These are phyloP conservation scores for Opisthocomus hoazin DNA, from an alignment of 2,113 vertebrate genomes.

Conservation along the genomic window DNA sequence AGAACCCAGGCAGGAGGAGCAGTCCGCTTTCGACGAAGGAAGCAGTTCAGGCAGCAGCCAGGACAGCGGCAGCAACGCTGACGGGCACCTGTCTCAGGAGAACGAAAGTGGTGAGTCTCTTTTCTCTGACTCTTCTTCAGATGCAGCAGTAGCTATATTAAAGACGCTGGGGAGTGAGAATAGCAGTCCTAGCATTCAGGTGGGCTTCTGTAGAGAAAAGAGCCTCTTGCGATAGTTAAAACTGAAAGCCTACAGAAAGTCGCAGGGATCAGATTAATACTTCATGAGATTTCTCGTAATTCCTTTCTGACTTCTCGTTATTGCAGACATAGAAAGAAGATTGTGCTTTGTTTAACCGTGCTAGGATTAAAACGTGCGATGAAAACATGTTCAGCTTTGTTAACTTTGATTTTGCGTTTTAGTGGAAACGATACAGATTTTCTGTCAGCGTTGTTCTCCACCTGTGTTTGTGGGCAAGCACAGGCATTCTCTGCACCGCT, in stretches of 20 bases:
- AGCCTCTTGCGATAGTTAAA: not conserved
- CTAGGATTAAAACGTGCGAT: not conserved
- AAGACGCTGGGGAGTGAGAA: not conserved
- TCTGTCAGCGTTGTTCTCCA: not conserved
- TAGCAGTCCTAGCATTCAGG: not conserved
- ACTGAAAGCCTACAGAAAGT: not conserved
- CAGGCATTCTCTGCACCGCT: not conserved
- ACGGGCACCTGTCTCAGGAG: constrained; percentile 68
- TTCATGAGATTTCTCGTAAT: not conserved
- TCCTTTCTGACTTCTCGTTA: not conserved
- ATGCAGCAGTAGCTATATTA: not conserved
- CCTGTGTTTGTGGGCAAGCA: not conserved
- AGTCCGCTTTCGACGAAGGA: constrained; percentile 39
- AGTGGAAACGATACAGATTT: not conserved
- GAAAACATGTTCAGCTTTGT: not conserved
- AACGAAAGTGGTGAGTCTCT: constrained; percentile 81
- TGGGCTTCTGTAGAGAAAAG: not conserved
- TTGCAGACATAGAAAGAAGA: not conserved
- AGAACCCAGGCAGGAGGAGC: constrained; percentile 63
- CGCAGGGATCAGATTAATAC: not conserved
- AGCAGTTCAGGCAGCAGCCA: constrained; percentile 68
- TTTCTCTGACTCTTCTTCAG: not conserved
- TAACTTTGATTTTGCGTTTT: not conserved
- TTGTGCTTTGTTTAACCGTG: not conserved
- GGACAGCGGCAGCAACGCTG: constrained; percentile 60